Evolutionary conservation across 2,888 invertebrate genomes (phyloP), one percentile per base, ranked within the genome.

Genomic region (Phorcus lineatus): DNA sequence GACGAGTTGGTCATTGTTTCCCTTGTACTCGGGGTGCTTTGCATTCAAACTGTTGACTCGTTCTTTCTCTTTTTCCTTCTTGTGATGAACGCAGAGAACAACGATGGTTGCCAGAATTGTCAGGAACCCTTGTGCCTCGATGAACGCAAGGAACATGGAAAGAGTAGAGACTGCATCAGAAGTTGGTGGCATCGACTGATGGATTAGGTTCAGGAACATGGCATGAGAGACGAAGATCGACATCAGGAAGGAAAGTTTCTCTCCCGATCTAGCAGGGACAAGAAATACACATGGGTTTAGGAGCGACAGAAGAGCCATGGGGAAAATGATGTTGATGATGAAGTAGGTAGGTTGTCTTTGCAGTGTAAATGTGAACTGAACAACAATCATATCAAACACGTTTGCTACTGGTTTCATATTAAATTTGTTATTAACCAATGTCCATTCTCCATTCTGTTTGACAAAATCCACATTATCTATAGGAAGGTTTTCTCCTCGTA

Each of bases 261-360:
- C 75, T 7, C 75, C 75, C 16, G 75, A 53, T 24, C 54, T 24
- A 13, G 75, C 54, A 19, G 75, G 75, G 17, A 75, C 17, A 0
- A 75, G 75, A 19, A 75, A 75, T 53, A 75, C 75, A 17, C 16
- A 28, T 11, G 75, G 28, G 75, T 75, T 52, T 22, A 75, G 77
- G 47, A 74, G 2, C 0, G 70, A 74, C 40, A 74, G 9, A n/a
- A 74, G 70, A 28, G 17, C 40, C 70, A 74, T 47, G 0, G 70
- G 70, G 40, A 74, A 74, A 11, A 74, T 74, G n/a, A 74, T 40
- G 70, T 74, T 74, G 47, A 74, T 74, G n/a, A 74, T n/a, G 40
- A 40, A 74, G 47, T 40, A 74, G 40, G 40, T 74, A 0, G 36
- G 9, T n/a, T 31, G 13, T 40, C 70, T 36, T 74, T 19, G 9